Base-by-base conservation (phyloP, 2,113 vertebrate species). In the Eulacestoma nigropectus region DNA sequence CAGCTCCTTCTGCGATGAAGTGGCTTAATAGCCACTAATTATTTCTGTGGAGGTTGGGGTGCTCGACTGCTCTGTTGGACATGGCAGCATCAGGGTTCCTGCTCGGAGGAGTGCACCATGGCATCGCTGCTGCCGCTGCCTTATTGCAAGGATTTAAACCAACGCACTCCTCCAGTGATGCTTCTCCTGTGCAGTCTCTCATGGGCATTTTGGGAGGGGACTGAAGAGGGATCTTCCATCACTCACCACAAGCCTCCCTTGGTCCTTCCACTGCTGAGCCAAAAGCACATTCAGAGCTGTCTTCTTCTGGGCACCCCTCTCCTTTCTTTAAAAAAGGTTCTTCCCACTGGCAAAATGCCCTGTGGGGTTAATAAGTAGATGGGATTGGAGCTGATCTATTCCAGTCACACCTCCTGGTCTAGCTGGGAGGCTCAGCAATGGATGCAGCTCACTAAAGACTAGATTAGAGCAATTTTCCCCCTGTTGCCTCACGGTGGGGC, bases 381-480 rank as follows among this genome's bases (percentile, higher is more conserved):
- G 64, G 62, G 69, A 39, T 32, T 65, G 75, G 37, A 87, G 88
- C 79, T 69, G 52, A 86, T 95, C 87, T 91, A 82, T 97, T 96
- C 89, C 79, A 76, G 90, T 95, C 96, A 95, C 89, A 89, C 50
- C 59, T 91, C 87, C 47, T 1, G 10, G 70, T 95, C 83, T 70
- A 64, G 93, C 70, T 9, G 1, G 74, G 67, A 91, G 86, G 87
- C 87, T 95, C 91, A 95, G 93, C 16, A 4, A 18, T 90, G 84
- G 91, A 87, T 95, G 70, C 84, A 93, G 77, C 79, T 95, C 17
- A 3, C 83, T 95, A 41, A 95, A 91, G 85, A 68, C 67, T 37
- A 39, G 91, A 95, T 97, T 93, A 95, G 78, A 93, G 57, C 0
- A 2, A 85, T 92, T 94, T 90, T 86, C 23, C 53, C 77, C 80